phyloP scores from a whole-genome alignment of 2,113 vertebrate genomes.

The Collichthys lucidus region DNA sequence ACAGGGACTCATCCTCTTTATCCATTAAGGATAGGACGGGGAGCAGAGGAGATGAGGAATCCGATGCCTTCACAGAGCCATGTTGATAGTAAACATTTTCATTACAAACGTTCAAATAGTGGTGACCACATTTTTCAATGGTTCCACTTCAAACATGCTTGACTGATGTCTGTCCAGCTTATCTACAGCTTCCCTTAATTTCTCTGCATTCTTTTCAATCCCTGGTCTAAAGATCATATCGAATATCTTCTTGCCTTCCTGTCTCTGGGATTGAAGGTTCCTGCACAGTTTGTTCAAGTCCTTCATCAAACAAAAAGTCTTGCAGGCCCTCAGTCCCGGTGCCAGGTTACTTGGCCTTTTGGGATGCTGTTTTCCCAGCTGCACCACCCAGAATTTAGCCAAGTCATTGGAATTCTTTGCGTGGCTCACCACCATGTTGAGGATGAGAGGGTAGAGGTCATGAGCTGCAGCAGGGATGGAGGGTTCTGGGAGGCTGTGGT shows the following conservation, averaged over 20 bases:
- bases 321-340: constrained; percentile 78
- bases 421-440: constrained; percentile 85
- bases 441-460: constrained; percentile 84
- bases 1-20: not conserved
- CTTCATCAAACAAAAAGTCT: constrained; percentile 81
- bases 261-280: constrained; percentile 46
- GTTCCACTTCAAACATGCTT: not conserved
- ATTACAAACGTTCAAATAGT: constrained; percentile 29
- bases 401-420: constrained; percentile 68
- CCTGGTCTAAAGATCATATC: not conserved
- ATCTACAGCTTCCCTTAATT: constrained; percentile 63
- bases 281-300: constrained; percentile 80
- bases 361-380: constrained; percentile 65
- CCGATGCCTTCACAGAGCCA: too few species aligned
- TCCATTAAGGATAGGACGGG: not conserved
- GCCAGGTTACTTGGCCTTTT: constrained; percentile 31
- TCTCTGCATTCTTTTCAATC: constrained; percentile 10
- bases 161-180: constrained; percentile 10
- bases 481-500: not conserved
- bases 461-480: constrained; percentile 76
- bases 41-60: too few species aligned
- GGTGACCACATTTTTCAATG: not conserved
- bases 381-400: constrained; percentile 84
- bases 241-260: not conserved
- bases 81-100: not conserved